These are phyloP conservation scores for Drosophila fuyamai DNA, from an alignment of 1,140 invertebrate species.

Conservation along the genomic window DNA sequence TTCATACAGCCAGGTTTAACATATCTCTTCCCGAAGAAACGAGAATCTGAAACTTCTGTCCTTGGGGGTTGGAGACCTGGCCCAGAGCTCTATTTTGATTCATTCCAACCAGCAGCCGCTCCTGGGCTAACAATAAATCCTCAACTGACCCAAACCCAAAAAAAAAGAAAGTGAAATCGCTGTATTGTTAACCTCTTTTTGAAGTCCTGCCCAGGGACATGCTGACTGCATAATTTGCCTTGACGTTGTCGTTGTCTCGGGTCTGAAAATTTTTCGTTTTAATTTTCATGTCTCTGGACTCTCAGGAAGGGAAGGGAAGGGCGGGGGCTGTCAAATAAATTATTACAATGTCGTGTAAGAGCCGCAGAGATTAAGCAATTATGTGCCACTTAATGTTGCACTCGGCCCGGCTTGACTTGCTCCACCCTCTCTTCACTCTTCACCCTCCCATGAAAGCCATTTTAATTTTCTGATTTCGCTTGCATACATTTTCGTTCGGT, in stretches of 20 bases:
- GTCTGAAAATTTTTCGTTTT: constrained; percentile 66
- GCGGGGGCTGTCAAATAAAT: constrained; percentile 73
- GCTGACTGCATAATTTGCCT: constrained; percentile 79
- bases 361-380: constrained; percentile 83
- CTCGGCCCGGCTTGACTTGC: constrained; percentile 16
- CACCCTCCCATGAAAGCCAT: constrained; percentile 33
- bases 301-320: constrained; percentile 22
- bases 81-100: constrained; percentile 32
- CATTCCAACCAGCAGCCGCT: constrained; percentile 28
- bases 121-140: constrained; percentile 55
- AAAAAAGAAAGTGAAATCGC: not conserved
- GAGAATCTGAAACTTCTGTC: constrained; percentile 2
- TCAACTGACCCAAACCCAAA: constrained; percentile 55
- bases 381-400: constrained; percentile 82
- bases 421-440: not conserved
- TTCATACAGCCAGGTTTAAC: constrained; percentile 6
- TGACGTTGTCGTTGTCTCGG: constrained; percentile 54
- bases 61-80: not conserved
- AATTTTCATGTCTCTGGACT: constrained; percentile 64
- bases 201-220: constrained; percentile 44
- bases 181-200: constrained; percentile 62
- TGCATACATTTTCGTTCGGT: constrained; percentile 25
- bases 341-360: constrained; percentile 82
- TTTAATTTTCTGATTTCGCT: constrained; percentile 48
- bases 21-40: not conserved